Evolutionary conservation across 2,113 vertebrate species (phyloP).

Genomic region (Muscicapa adusta): DNA sequence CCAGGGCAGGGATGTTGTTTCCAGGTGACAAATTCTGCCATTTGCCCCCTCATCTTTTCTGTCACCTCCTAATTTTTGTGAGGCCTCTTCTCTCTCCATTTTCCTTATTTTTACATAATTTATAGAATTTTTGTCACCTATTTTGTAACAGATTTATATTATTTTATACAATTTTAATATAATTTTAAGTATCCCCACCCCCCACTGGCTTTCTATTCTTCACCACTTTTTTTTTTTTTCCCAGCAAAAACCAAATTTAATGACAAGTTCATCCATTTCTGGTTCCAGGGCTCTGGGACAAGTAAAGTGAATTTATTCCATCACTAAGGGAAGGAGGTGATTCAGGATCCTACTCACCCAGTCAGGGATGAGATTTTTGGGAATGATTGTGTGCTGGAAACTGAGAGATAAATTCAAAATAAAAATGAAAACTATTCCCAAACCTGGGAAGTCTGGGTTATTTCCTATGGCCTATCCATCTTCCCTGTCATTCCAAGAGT

Average conservation of each 20-base stretch:
- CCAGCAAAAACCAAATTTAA: neutral
- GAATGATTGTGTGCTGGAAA: neutral
- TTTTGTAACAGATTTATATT: neutral
- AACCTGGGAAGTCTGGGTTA: neutral
- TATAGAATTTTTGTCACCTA: too few relatives aligned
- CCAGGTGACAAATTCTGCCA: neutral
- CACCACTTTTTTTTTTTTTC: neutral
- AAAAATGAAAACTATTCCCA: neutral
- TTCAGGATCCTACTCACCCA: neutral
- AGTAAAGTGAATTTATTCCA: neutral
- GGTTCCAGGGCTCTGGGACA: neutral
- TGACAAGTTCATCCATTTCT: neutral
- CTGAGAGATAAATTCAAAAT: neutral
- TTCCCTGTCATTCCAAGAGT: neutral
- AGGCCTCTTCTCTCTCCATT: neutral
- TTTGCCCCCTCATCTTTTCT: neutral
- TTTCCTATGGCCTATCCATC: neutral
- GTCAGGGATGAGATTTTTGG: neutral
- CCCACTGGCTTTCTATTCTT: neutral
- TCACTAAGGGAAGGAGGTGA: neutral
- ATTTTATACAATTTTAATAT: neutral
- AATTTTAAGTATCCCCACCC: rapidly evolving
- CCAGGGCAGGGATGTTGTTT: neutral
- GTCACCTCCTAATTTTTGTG: neutral
- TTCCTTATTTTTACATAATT: neutral